Evolutionary conservation across 1,140 invertebrate species (phyloP), one percentile per base, ranked within the genome.

Genomic region (Cotesia vestalis): DNA sequence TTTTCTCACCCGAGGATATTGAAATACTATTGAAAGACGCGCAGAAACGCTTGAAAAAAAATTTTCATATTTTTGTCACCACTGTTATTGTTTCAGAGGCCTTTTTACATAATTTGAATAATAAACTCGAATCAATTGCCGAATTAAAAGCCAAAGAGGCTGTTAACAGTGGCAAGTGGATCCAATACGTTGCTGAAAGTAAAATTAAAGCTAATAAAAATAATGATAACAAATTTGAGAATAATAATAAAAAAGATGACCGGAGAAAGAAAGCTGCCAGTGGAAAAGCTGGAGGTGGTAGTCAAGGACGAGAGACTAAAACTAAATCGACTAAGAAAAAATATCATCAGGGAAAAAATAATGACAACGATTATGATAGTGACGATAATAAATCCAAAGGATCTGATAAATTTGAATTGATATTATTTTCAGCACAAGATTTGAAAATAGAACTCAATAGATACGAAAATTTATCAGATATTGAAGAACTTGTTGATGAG

Each of bases 291-390:
- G 95, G 96, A 36, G 96, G 96, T 46, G 96, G 96, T 11, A 92
- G 91, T 38, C 96, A 98, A 86, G 97, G 96, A 0, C 89, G 97
- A 68, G 97, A 99, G 88, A 97, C 96, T 0, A 98, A 98, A 88
- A 98, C 95, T 0, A 98, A 97, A 84, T 93, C 96, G 4, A 94
- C 93, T 0, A 99, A 99, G 79, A 95, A 94, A 79, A 88, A 88
- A 46, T 86, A 88, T 74, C 89, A 91, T 81, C 85, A 86, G 72
- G 87, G 84, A 36, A 88, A 85, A 83, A 85, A 86, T 79, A 80
- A 86, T 40, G 89, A 90, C 69, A 80, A 86, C 40, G 89, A 90
- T 69, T 89, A 88, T 51, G 91, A 92, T 77, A 91, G 90, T 40
- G 91, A 93, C 69, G 89, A 91, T 60, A 89, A 90, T 8, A 69